Percentiles rank a stretch among this genome's conserved stretches.
phyloP scores from a whole-genome alignment of 2,113 vertebrate species.

The Tragelaphus buxtoni region DNA sequence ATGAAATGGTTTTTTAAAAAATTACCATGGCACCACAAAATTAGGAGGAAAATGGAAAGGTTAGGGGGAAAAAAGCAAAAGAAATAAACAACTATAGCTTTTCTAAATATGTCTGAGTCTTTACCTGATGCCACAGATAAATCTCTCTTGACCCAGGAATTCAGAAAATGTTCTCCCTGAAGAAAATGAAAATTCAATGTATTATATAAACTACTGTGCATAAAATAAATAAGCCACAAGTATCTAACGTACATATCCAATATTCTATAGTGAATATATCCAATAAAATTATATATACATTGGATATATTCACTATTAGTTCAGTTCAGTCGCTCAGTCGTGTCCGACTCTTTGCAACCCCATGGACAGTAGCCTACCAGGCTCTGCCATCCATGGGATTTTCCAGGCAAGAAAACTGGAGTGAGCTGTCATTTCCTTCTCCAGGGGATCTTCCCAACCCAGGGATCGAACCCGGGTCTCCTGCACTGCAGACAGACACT shows the following conservation, averaged over 20 bases:
- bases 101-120: not conserved
- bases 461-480: not conserved
- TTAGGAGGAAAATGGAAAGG: not conserved
- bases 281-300: not conserved
- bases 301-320: not conserved
- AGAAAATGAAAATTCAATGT: slow-evolving; percentile 6
- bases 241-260: not conserved
- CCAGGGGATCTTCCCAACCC: not conserved
- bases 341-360: not conserved
- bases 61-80: not conserved
- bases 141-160: slow-evolving; percentile 45
- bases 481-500: not conserved
- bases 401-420: not conserved
- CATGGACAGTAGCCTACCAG: not conserved
- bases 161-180: slow-evolving; percentile 68
- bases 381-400: not conserved
- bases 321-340: not conserved
- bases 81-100: not conserved
- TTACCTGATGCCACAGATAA: slow-evolving; percentile 49
- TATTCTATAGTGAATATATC: not conserved
- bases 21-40: not conserved
- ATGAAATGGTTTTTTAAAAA: not conserved
- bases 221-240: not conserved
- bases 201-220: not conserved
- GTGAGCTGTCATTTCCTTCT: not conserved